Evolutionary conservation across 2,113 vertebrate species (phyloP).

Genomic region (Chauna torquata): DNA sequence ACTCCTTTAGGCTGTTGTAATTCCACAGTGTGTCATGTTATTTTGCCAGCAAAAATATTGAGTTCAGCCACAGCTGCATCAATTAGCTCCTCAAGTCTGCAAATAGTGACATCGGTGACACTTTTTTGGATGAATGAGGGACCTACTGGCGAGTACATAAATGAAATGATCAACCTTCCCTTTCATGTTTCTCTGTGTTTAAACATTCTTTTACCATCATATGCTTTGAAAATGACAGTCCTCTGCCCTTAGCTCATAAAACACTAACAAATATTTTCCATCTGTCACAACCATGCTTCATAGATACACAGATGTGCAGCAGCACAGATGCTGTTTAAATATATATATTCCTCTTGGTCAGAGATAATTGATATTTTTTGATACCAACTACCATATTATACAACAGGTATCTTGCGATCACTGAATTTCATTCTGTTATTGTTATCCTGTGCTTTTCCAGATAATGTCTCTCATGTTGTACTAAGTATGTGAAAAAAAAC

Average conservation of each 20-base stretch:
- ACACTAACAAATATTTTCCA: constrained; percentile 51
- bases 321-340: neutral
- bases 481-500: neutral
- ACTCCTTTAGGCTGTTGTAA: neutral
- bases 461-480: neutral
- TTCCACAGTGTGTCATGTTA: neutral
- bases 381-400: neutral
- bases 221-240: constrained; percentile 37
- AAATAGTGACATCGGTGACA: constrained; percentile 56
- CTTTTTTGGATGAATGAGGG: constrained; percentile 61
- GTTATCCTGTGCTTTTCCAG: neutral
- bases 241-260: constrained; percentile 50
- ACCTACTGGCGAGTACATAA: constrained; percentile 68
- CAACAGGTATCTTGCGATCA: neutral
- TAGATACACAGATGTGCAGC: constrained; percentile 17
- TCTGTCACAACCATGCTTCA: constrained; percentile 2
- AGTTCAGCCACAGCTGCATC: constrained; percentile 70
- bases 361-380: neutral
- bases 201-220: constrained; percentile 52
- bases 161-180: constrained; percentile 58
- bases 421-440: neutral
- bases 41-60: constrained; percentile 66
- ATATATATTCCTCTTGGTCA: neutral
- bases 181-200: constrained; percentile 64
- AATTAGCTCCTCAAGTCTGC: constrained; percentile 64